Evolutionary conservation across 2,797 vertebrate genomes (phyloP), one percentile per base, ranked within the genome.

Genomic region (Phaenicophaeus curvirostris): DNA sequence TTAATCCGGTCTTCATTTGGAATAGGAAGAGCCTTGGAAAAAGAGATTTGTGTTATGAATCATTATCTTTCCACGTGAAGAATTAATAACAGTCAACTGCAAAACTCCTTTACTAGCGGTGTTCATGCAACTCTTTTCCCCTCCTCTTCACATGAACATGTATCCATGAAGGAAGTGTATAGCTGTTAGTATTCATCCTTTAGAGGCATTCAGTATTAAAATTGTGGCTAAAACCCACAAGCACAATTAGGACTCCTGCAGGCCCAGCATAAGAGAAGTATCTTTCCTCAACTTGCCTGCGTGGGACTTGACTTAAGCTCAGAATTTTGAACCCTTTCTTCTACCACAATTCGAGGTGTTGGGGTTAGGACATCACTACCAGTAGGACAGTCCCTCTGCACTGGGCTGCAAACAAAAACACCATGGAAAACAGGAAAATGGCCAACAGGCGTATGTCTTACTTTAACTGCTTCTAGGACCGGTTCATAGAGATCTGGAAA

Each of bases 401-500:
- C 30, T 15, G 59, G 37, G 54, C 39, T 84, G 41, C 33, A 19
- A 17, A 33, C 33, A 73, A 54, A 68, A 21, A 42, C 35, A 23
- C 25, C 11, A 30, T 3, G 6, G 17, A 80, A 67, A 75, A 48
- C 16, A 46, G 68, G 74, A 79, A 82, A 71, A 62, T 12, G 14
- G 3, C 17, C 2, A 1, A 66, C n/a, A 76, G 42, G 17, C 27
- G 13, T 1, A 1, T 44, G 13, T 50, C 96, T 97, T 95, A 98
- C 98, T 97, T 98, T 98, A 77, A 98, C 68, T 4, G 97, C 97
- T 79, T 98, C 98, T 79, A 98, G 96, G 67, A 98, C 95, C 8
- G 98, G 98, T 75, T 98, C 98, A 0, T 98, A 98, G 44, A 98
- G 98, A 48, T 98, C 98, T 24, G 98, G 98, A 80, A 98, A 98